Percentiles rank a stretch among this genome's conserved stretches.
These are phyloP conservation scores for Gymnocheta viridis DNA, from an alignment of 2,888 invertebrate genomes.

Conservation along the genomic window DNA sequence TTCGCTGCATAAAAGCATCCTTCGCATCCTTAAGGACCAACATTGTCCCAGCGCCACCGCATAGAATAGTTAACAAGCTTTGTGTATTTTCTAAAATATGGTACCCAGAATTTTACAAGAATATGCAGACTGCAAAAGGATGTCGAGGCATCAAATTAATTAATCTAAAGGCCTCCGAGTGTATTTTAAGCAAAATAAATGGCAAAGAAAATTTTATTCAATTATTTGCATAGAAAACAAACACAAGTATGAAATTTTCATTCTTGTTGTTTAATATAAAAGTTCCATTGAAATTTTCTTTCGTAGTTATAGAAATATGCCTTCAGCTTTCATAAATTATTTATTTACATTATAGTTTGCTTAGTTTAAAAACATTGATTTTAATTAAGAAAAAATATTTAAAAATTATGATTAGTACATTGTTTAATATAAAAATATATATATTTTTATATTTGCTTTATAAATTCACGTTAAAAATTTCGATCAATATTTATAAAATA, in stretches of 20 bases:
- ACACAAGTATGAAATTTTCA: background rate
- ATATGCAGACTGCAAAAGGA: too few relatives aligned
- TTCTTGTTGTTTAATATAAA: background rate
- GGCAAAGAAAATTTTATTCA: too few relatives aligned
- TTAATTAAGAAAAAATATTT: slow-evolving; percentile 16
- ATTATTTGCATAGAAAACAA: too few relatives aligned
- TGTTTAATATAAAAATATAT: slow-evolving; percentile 15
- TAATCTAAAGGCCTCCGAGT: too few relatives aligned
- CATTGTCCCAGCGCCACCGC: too few relatives aligned
- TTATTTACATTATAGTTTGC: slow-evolving; percentile 53
- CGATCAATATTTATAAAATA: slow-evolving; percentile 10
- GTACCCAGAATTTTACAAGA: too few relatives aligned
- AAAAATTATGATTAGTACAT: slow-evolving; percentile 63
- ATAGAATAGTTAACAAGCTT: too few relatives aligned
- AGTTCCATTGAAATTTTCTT: background rate
- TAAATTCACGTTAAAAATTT: slow-evolving; percentile 34
- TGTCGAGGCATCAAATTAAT: too few relatives aligned
- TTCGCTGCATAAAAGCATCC: too few relatives aligned
- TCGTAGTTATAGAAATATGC: background rate
- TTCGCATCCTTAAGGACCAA: too few relatives aligned
- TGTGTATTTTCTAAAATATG: too few relatives aligned
- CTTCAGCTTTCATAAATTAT: slow-evolving; percentile 31
- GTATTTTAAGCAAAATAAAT: too few relatives aligned
- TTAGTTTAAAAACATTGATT: slow-evolving; percentile 18
- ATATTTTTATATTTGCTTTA: slow-evolving; percentile 20